Evolutionary conservation across 53 echinoderm and acorn worm species (phyloP), one percentile per base, ranked within the genome.

Genomic region (Zoroaster sp.): DNA sequence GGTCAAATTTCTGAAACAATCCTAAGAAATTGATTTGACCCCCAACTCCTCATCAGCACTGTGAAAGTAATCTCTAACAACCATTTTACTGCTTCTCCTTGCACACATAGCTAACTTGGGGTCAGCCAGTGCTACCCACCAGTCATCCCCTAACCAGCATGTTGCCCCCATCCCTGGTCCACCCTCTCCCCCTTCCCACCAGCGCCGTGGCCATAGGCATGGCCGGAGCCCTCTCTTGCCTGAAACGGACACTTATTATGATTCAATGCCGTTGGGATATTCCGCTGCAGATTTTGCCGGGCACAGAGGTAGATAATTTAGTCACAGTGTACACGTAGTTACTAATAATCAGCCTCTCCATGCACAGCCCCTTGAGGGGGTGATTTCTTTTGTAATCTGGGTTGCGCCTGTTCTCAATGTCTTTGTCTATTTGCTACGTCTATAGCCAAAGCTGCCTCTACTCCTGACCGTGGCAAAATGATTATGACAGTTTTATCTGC

Each of bases 291-390:
- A 85, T 38, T 70, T 69, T 47, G 49, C 82, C 5, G 14, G 44
- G 68, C 82, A 68, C 28, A 39, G 25, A 82, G 82, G 82, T 82
- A 82, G 66, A 67, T 67, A 82, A 59, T 25, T 59, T 59, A 59
- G 63, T 59, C n/a, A n/a, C n/a, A n/a, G n/a, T n/a, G n/a, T n/a
- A n/a, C n/a, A 28, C 28, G 63, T 59, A 59, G 63, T 59, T 59
- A 59, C 9, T 59, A 59, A 59, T 28, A 59, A 18, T 3, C 23
- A 59, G 28, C 63, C 63, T 25, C 23, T 59, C 63, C 11, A 59
- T 59, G 63, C 63, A 25, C 28, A 59, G 28, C 63, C 63, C 21
- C 1, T 59, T 28, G 8, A 3, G 25, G n/a, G n/a, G n/a, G n/a
- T n/a, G n/a, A n/a, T n/a, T n/a, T n/a, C n/a, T n/a, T n/a, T n/a